Conservation (phyloP, 2,888 invertebrate species). For the Amphipyra berbera region DNA sequence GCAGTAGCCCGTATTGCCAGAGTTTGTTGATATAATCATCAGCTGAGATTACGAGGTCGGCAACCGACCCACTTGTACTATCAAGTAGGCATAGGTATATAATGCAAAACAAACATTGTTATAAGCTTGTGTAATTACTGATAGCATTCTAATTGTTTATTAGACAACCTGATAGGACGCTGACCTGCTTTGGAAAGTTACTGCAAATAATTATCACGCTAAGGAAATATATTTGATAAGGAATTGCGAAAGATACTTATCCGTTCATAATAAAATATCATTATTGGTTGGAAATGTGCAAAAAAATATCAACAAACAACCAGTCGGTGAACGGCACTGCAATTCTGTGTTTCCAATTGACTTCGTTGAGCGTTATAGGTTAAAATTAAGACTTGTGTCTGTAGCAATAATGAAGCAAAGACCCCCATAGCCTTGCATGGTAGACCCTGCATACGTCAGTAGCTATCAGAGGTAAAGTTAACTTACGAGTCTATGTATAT, state of each 20-base stretch:
- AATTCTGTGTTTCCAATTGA: no score
- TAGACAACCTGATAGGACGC: constrained; percentile 47
- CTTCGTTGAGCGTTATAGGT: no score
- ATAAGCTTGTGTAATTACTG: constrained; percentile 34
- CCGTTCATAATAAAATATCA: constrained; percentile 1
- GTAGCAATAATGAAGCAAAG: no score
- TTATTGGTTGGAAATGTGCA: background rate
- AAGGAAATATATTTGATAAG: constrained; percentile 33
- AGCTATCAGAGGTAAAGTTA: no score
- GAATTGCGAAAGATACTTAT: constrained; percentile 10
- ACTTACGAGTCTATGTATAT: no score
- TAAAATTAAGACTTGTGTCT: no score
- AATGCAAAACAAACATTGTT: constrained; percentile 35
- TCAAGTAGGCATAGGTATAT: constrained; percentile 33
- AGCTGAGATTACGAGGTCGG: constrained; percentile 70
- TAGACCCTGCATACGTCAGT: no score
- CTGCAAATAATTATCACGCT: constrained; percentile 25
- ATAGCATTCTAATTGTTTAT: constrained; percentile 52
- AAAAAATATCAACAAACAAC: no score
- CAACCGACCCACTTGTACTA: constrained; percentile 63
- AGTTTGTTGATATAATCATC: constrained; percentile 63
- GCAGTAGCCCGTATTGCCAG: background rate
- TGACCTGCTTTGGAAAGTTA: constrained; percentile 53
- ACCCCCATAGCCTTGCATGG: no score
- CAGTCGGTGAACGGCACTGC: no score